phyloP scores from a whole-genome alignment of 2,888 invertebrate genomes.

The Leptopterna dolabrata region DNA sequence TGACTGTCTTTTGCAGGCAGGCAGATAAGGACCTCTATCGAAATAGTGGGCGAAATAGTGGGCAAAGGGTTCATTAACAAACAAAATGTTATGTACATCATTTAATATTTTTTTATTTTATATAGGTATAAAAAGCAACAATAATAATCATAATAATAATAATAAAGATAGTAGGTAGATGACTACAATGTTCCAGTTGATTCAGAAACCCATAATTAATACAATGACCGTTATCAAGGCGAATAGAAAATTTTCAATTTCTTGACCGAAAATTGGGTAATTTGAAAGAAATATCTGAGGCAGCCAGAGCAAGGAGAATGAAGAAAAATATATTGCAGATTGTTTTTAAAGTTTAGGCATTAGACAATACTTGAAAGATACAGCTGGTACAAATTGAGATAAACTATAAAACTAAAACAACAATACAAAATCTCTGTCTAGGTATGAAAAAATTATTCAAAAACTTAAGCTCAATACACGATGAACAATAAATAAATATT shows the following conservation, averaged over 20 bases:
- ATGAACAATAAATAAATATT: not conserved
- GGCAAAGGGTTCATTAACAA: not conserved
- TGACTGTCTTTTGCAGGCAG: no score
- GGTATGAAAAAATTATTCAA: not conserved
- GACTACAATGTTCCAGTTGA: constrained; percentile 47
- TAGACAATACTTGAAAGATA: not conserved
- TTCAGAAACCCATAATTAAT: constrained; percentile 21
- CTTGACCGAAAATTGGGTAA: not conserved
- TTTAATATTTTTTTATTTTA: constrained; percentile 55
- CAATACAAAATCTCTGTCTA: not conserved
- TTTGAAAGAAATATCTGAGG: no score
- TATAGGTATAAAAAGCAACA: constrained; percentile 61
- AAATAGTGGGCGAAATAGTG: not conserved
- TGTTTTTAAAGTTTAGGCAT: not conserved
- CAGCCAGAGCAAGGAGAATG: not conserved
- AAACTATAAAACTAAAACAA: constrained; percentile 39
- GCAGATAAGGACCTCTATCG: no score
- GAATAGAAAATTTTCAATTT: not conserved
- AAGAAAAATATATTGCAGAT: not conserved
- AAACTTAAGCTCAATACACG: not conserved
- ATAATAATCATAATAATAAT: constrained; percentile 57
- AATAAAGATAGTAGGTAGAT: constrained; percentile 40
- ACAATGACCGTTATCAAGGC: not conserved
- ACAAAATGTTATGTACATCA: not conserved
- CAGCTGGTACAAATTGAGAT: not conserved